Conservation (phyloP, 2,888 invertebrate genomes). For the Thecophora atra region DNA sequence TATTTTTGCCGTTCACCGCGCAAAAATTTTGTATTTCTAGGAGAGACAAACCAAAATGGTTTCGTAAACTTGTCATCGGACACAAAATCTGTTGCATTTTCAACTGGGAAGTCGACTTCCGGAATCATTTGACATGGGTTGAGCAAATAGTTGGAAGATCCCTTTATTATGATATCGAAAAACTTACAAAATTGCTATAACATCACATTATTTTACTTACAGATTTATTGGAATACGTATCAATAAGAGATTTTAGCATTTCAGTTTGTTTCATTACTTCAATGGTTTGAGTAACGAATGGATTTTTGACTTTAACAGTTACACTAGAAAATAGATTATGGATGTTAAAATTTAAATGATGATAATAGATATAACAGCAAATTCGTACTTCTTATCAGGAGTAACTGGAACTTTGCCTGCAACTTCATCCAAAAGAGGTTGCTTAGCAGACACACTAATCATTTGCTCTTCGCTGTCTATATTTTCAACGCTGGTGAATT, state of each 20-base stretch:
- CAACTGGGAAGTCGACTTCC: slow-evolving; percentile 63
- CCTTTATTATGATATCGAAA: slow-evolving; percentile 47
- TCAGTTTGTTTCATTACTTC: slow-evolving; percentile 66
- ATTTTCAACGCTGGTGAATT: slow-evolving; percentile 42
- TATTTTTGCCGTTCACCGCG: slow-evolving; percentile 55
- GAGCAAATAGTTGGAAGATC: slow-evolving; percentile 59
- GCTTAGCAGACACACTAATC: slow-evolving; percentile 50
- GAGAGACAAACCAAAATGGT: slow-evolving; percentile 64
- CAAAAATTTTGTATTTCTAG: slow-evolving; percentile 58
- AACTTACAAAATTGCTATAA: neutral
- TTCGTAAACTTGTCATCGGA: slow-evolving; percentile 61
- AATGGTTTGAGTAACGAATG: slow-evolving; percentile 64
- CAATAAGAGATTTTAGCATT: slow-evolving; percentile 63
- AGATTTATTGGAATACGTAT: slow-evolving; percentile 64
- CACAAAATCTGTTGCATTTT: slow-evolving; percentile 61
- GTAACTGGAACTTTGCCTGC: slow-evolving; percentile 44
- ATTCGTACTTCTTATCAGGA: slow-evolving; percentile 47
- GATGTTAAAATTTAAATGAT: neutral
- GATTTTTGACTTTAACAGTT: slow-evolving; percentile 57
- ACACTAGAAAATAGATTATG: too few species aligned
- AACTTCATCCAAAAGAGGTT: slow-evolving; percentile 54
- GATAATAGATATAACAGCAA: neutral
- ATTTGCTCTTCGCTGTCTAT: too few species aligned
- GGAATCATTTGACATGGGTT: slow-evolving; percentile 65
- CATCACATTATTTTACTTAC: slow-evolving; percentile 46